Percentiles rank a stretch among this genome's conserved stretches.
phyloP scores from a whole-genome alignment of 2,888 invertebrate genomes.

The Timema podura region DNA sequence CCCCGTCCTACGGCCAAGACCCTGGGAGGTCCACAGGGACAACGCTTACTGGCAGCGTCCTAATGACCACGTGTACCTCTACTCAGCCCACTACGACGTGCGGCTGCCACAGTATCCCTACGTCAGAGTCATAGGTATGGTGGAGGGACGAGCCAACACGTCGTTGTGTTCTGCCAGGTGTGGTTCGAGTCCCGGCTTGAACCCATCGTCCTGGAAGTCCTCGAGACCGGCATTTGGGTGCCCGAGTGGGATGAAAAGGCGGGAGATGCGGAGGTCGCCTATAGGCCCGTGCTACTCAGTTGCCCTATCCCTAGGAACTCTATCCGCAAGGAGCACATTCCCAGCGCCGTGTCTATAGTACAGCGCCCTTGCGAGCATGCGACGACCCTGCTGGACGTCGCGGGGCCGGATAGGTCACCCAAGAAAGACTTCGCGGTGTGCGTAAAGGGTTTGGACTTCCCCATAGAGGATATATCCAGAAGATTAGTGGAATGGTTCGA shows the following conservation, averaged over 20 bases:
- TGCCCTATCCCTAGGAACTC: constrained; percentile 56
- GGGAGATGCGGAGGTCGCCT: constrained; percentile 42
- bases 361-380: constrained; percentile 51
- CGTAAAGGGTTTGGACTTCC: constrained; percentile 66
- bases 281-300: constrained; percentile 54
- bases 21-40: constrained; percentile 18
- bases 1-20: constrained; percentile 11
- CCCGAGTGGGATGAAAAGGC: constrained; percentile 52
- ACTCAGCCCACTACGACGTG: constrained; percentile 54
- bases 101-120: constrained; percentile 40
- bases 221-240: constrained; percentile 59
- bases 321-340: constrained; percentile 33
- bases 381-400: constrained; percentile 45
- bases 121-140: constrained; percentile 41
- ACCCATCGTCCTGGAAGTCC: constrained; percentile 54
- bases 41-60: constrained; percentile 46
- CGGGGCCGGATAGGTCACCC: constrained; percentile 29
- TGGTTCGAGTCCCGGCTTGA: constrained; percentile 44
- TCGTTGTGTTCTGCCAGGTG: constrained; percentile 55
- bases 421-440: constrained; percentile 58
- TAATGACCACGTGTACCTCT: constrained; percentile 47
- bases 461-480: constrained; percentile 54
- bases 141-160: constrained; percentile 42
- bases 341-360: constrained; percentile 50
- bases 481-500: constrained; percentile 69